A percentile compares a stretch with the other conserved stretches of the same genome.
phyloP scores from a whole-genome alignment of 2,797 vertebrate genomes.

The Manis pentadactyla region DNA sequence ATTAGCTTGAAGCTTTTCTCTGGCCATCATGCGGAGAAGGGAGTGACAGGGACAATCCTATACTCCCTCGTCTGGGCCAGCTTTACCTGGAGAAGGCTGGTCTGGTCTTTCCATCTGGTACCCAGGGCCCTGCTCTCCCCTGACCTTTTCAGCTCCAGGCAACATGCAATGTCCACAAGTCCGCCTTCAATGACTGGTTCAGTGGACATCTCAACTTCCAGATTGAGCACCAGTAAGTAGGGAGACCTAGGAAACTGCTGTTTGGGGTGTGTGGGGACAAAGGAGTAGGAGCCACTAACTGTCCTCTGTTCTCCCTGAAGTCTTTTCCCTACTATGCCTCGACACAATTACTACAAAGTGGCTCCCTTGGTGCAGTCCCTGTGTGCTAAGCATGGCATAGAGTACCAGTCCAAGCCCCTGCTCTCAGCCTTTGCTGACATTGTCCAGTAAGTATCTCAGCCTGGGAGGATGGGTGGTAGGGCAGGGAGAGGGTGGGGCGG shows the following conservation, averaged over 20 bases:
- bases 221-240: constrained; percentile 91
- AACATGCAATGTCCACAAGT: constrained; percentile 90
- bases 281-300: not conserved
- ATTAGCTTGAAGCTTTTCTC: not conserved
- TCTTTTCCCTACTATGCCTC: constrained; percentile 88
- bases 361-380: constrained; percentile 87
- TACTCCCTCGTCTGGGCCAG: not conserved
- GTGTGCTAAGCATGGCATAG: constrained; percentile 86
- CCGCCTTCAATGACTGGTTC: constrained; percentile 92
- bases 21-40: not conserved
- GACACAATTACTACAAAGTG: constrained; percentile 89
- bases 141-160: constrained; percentile 86
- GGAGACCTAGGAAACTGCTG: not conserved
- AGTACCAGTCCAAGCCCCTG: constrained; percentile 87
- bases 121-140: not conserved
- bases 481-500: not conserved
- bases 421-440: constrained; percentile 87
- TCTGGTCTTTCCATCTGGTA: not conserved
- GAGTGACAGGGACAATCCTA: not conserved
- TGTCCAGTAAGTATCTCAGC: constrained; percentile 83
- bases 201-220: constrained; percentile 92
- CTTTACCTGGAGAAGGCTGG: not conserved
- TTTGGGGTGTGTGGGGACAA: fast-evolving
- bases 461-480: not conserved
- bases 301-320: constrained; percentile 70